phyloP scores from a whole-genome alignment of 1,140 invertebrate species.

The Formica selysi region DNA sequence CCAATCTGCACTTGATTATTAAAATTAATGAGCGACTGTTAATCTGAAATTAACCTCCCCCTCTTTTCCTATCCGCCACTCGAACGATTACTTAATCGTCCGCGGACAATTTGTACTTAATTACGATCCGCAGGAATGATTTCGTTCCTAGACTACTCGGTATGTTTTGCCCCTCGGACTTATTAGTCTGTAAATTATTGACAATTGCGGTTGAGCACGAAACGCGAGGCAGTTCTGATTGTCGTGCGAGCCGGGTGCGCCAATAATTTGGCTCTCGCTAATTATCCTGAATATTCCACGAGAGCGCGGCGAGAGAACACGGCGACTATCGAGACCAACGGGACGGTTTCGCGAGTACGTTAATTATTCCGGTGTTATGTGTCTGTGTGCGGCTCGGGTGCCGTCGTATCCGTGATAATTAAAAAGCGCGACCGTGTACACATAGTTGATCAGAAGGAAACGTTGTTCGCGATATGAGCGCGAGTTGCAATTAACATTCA shows the following conservation, averaged over 20 bases:
- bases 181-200: constrained; percentile 55
- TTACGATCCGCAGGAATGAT: constrained; percentile 42
- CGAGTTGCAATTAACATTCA: constrained; percentile 63
- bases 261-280: constrained; percentile 54
- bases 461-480: constrained; percentile 39
- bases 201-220: constrained; percentile 44
- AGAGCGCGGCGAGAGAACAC: constrained; percentile 13
- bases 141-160: constrained; percentile 24
- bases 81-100: constrained; percentile 47
- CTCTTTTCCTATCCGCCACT: not conserved
- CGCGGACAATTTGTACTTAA: constrained; percentile 58
- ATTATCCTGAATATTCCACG: constrained; percentile 53
- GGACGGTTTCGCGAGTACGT: constrained; percentile 56
- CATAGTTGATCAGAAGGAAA: constrained; percentile 54
- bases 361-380: constrained; percentile 41
- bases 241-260: constrained; percentile 42
- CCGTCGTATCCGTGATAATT: constrained; percentile 55
- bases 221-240: constrained; percentile 48
- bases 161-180: constrained; percentile 28
- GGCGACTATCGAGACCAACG: constrained; percentile 33
- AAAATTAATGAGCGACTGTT: constrained; percentile 52
- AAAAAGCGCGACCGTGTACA: constrained; percentile 47
- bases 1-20: constrained; percentile 20
- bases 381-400: not conserved
- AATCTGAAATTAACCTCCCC: constrained; percentile 45